phyloP scores from a whole-genome alignment of 2,888 invertebrate genomes.

The Hyposoter dolosus region DNA sequence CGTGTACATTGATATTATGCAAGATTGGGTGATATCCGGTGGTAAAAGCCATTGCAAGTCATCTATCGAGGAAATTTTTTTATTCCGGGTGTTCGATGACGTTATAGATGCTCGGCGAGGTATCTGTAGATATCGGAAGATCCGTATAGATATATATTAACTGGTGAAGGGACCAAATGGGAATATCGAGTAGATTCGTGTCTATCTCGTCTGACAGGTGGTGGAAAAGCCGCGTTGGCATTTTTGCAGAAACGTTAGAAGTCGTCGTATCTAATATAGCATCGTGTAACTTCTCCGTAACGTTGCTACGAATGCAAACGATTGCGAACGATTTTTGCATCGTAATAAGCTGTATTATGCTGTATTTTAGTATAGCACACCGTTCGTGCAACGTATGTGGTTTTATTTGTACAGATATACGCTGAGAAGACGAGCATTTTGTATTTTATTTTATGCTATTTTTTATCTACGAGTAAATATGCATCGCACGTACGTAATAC shows the following conservation, averaged over 20 bases:
- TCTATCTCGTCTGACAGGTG: constrained; percentile 42
- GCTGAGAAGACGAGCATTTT: constrained; percentile 26
- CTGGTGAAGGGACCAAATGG: constrained; percentile 2
- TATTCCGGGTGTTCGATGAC: constrained; percentile 32
- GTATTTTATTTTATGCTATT: constrained; percentile 12
- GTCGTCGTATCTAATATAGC: constrained; percentile 14
- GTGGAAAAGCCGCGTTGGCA: constrained; percentile 48
- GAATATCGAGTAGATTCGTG: constrained; percentile 40
- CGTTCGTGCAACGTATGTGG: constrained; percentile 2
- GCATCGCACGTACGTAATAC: constrained; percentile 61
- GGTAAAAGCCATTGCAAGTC: constrained; percentile 13
- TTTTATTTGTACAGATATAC: constrained; percentile 21
- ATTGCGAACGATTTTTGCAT: constrained; percentile 37
- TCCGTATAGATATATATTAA: background rate
- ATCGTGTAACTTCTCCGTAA: constrained; percentile 4
- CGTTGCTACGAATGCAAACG: constrained; percentile 23
- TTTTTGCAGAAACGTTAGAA: constrained; percentile 27
- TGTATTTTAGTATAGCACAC: constrained; percentile 32
- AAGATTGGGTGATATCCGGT: constrained; percentile 43
- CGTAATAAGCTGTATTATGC: constrained; percentile 44
- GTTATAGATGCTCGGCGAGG: constrained; percentile 13
- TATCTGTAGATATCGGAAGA: background rate
- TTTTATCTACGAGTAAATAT: constrained; percentile 21
- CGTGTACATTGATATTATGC: background rate
- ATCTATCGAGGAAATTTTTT: constrained; percentile 9